Percentiles rank a stretch among this genome's conserved stretches.
These are phyloP conservation scores for Orcinus orca DNA, from an alignment of 2,113 vertebrate species.

Conservation along the genomic window DNA sequence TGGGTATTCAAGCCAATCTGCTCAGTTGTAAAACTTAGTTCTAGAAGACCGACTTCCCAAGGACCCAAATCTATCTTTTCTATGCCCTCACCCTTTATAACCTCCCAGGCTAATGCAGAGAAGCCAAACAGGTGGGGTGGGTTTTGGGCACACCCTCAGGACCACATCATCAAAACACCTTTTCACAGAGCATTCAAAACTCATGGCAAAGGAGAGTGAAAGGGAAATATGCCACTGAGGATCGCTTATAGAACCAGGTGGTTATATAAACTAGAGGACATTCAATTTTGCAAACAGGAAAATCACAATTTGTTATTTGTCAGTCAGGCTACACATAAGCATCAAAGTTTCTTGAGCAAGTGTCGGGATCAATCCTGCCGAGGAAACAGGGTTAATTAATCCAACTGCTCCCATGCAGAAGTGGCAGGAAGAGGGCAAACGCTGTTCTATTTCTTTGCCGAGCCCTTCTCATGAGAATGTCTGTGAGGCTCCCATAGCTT, in stretches of 20 bases:
- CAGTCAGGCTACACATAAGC: conserved; percentile 1
- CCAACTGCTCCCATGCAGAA: background rate
- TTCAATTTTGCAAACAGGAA: background rate
- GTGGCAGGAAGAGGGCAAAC: conserved; percentile 20
- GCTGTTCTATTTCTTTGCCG: background rate
- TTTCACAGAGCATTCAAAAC: conserved; percentile 27
- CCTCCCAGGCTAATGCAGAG: background rate
- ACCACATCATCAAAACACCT: conserved; percentile 44
- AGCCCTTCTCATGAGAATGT: background rate
- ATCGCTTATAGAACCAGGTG: background rate
- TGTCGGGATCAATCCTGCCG: background rate
- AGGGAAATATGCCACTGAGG: background rate
- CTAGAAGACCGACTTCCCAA: background rate
- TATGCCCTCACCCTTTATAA: background rate
- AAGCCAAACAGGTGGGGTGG: background rate
- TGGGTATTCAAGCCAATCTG: background rate
- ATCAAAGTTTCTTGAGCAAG: background rate
- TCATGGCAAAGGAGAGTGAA: background rate
- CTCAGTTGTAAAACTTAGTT: background rate
- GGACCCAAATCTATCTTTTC: background rate
- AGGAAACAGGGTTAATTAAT: conserved; percentile 42
- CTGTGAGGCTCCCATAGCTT: conserved; percentile 14
- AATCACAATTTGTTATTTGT: conserved; percentile 23
- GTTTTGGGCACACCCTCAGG: conserved; percentile 39
- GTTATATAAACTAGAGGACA: background rate